Evolutionary conservation across 2,888 invertebrate species (phyloP), one percentile per base, ranked within the genome.

Genomic region (Brachyopa scutellaris): DNA sequence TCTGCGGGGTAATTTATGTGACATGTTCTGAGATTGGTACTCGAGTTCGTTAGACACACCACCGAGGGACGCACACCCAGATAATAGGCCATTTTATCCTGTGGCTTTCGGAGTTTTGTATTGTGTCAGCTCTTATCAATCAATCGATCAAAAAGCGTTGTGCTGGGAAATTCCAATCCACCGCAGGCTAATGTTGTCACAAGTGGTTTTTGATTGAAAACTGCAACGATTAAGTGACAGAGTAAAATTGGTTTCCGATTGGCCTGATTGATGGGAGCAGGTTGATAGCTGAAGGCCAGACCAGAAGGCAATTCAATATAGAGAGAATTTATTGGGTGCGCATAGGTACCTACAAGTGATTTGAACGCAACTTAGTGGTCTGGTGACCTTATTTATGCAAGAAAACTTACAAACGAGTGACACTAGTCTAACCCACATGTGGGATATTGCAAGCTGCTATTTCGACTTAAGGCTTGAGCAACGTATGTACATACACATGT

Each of bases 71-170:
- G 47, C 40, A 57, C 55, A 49, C 59, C 17, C 38, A 42, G 51
- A 49, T 42, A 55, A 36, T 13, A 7, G 55, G 7, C 11, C 51
- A 36, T 17, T 61, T 29, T 49, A 76, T 64, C 59, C 76, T 70
- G 74, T 47, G 42, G 38, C 36, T 55, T 59, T 11, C 17, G 72
- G 66, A 77, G 82, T 72, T 82, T 82, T 72, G 82, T 77, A 66
- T 72, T 70, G 82, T 77, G 82, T 82, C 82, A 72, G 59, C 29
- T 51, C 76, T 82, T 82, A 82, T 82, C 82, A 82, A 82, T 82
- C 82, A 72, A 77, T 82, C 82, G 77, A 82, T 82, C 82, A 82
- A 77, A 62, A 66, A 29, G 45, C 61, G 33, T 57, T 38, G 57
- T 47, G 36, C 23, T 8, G 64, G 59, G 26, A 59, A 70, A 78